These are phyloP conservation scores for Emydocephalus ijimae DNA, from an alignment of 2,113 vertebrate species.

Conservation along the genomic window DNA sequence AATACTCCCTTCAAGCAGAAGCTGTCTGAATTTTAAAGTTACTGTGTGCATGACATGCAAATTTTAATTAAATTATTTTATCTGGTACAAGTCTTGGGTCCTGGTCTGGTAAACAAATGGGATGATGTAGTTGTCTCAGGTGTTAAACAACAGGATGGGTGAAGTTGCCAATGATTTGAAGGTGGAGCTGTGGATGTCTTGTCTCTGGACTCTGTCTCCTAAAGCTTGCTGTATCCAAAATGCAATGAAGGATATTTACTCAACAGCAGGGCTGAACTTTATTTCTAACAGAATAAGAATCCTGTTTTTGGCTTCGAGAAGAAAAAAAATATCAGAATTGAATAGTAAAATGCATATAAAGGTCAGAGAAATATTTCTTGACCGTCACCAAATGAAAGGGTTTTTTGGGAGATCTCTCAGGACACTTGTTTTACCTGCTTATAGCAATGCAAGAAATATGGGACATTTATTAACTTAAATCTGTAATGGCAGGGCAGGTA, in stretches of 20 bases:
- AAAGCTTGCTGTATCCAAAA: background rate
- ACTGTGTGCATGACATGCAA: background rate
- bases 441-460: background rate
- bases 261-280: background rate
- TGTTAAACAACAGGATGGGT: background rate
- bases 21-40: background rate
- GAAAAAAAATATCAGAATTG: background rate
- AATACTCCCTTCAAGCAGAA: background rate
- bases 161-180: background rate
- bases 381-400: background rate
- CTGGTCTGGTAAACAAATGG: background rate
- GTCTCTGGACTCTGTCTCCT: background rate
- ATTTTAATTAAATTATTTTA: background rate
- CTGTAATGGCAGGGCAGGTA: slow-evolving; percentile 1
- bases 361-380: background rate
- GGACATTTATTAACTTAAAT: background rate
- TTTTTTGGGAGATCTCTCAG: background rate
- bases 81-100: background rate
- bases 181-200: background rate
- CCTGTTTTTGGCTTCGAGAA: background rate
- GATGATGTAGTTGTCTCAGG: background rate
- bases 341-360: background rate
- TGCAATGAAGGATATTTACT: background rate
- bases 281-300: background rate
- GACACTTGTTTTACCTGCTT: background rate